Evolutionary conservation across 1,140 invertebrate genomes (phyloP).

Genomic region (Papilio xuthus): DNA sequence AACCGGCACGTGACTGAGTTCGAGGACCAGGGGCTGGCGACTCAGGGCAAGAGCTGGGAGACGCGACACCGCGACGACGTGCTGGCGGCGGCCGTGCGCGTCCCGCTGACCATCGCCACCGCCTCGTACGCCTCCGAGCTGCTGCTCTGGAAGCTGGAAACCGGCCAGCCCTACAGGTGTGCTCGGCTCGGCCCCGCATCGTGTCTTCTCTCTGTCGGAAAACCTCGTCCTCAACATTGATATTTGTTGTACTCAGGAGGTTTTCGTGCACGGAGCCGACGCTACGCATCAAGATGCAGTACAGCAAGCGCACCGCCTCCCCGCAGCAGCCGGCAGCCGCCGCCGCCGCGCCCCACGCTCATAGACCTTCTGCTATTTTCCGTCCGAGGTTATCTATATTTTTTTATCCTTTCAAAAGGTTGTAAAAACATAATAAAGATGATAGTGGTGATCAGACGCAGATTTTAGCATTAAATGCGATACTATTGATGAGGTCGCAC

Average conservation of each 20-base stretch:
- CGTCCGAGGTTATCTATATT: conserved; percentile 49
- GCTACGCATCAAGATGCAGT: conserved; percentile 74
- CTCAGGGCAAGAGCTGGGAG: conserved; percentile 84
- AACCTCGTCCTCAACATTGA: neutral
- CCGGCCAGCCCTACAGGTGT: conserved; percentile 84
- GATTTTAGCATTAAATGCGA: too few species aligned
- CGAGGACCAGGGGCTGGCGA: conserved; percentile 82
- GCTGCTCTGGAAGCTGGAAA: conserved; percentile 89
- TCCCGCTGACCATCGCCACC: conserved; percentile 86
- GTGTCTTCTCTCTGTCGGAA: neutral
- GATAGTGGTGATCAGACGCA: too few species aligned
- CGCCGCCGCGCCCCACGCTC: conserved; percentile 11
- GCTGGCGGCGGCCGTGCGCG: conserved; percentile 83
- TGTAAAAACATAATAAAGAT: neutral
- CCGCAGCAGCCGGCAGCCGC: conserved; percentile 36
- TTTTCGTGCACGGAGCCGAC: conserved; percentile 80
- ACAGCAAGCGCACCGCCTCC: conserved; percentile 60
- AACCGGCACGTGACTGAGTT: conserved; percentile 87
- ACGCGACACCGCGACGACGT: conserved; percentile 88
- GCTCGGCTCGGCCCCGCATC: neutral
- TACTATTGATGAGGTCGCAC: too few species aligned
- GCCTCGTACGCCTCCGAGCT: conserved; percentile 88
- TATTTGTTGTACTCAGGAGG: conserved; percentile 53
- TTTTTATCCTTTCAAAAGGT: neutral
- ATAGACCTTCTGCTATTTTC: conserved; percentile 46